Conservation (phyloP, 2,113 vertebrate species). For the Vulpes ferrilata region DNA sequence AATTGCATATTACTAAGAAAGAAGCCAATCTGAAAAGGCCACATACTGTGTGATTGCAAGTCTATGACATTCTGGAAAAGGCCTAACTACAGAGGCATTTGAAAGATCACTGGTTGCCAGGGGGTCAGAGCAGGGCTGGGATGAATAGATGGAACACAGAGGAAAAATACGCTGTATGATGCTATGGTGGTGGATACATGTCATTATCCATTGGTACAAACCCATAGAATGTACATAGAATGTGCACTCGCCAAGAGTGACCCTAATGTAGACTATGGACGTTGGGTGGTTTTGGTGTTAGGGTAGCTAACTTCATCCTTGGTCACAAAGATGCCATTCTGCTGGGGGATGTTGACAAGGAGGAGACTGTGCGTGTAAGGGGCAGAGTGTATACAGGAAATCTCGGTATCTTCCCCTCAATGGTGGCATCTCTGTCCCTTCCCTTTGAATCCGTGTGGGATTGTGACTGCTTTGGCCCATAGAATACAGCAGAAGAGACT, state of each 20-base stretch:
- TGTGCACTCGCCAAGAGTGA: not conserved
- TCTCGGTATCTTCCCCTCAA: not conserved
- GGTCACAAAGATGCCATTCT: not conserved
- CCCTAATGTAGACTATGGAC: not conserved
- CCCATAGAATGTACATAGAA: not conserved
- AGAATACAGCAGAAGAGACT: not conserved
- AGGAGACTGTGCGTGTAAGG: no score
- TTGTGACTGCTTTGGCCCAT: not conserved
- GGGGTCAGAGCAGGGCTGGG: not conserved
- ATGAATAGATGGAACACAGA: not conserved
- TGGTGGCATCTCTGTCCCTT: not conserved
- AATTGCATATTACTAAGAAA: not conserved
- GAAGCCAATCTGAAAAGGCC: not conserved
- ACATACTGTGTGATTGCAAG: not conserved
- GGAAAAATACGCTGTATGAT: not conserved
- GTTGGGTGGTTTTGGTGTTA: not conserved
- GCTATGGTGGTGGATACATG: no score
- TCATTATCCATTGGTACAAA: not conserved
- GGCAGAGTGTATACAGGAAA: not conserved
- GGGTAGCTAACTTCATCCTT: not conserved
- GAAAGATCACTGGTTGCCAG: not conserved
- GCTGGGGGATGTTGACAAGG: not conserved
- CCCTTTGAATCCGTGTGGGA: not conserved
- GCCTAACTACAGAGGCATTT: not conserved
- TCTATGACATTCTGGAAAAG: not conserved